phyloP scores from a whole-genome alignment of 2,797 vertebrate species.

The Echeneis naucrates region DNA sequence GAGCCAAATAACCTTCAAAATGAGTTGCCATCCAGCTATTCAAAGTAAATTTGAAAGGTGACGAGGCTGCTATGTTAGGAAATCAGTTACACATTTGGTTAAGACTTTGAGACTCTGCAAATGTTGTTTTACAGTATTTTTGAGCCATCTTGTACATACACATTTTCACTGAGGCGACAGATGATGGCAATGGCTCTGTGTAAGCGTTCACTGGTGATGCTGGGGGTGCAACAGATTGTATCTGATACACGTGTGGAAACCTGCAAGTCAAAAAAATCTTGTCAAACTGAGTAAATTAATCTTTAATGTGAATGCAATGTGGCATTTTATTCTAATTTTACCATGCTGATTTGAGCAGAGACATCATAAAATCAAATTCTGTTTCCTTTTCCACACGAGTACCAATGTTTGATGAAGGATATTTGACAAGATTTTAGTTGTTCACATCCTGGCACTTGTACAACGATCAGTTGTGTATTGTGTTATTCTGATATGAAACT shows the following conservation, averaged over 20 bases:
- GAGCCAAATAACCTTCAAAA: background rate
- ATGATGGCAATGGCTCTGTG: constrained; percentile 8
- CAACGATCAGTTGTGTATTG: background rate
- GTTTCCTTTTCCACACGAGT: background rate
- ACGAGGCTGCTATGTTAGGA: background rate
- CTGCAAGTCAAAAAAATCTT: constrained; percentile 7
- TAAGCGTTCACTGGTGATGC: background rate
- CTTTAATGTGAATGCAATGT: constrained; percentile 8
- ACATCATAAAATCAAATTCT: background rate
- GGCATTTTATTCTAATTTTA: background rate
- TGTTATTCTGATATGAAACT: background rate
- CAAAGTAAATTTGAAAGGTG: background rate
- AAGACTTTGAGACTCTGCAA: background rate
- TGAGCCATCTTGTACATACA: background rate
- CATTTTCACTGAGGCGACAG: background rate
- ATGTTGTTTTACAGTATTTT: constrained; percentile 1
- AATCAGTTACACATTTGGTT: background rate
- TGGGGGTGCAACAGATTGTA: background rate
- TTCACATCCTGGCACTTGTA: background rate
- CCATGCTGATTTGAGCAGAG: background rate
- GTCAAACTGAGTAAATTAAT: background rate
- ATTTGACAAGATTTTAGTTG: background rate
- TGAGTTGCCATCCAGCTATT: background rate
- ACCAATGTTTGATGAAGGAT: background rate
- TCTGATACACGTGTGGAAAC: background rate